Evolutionary conservation across 2,113 vertebrate species (phyloP), one percentile per base, ranked within the genome.

Genomic region (Rafetus swinhoei): DNA sequence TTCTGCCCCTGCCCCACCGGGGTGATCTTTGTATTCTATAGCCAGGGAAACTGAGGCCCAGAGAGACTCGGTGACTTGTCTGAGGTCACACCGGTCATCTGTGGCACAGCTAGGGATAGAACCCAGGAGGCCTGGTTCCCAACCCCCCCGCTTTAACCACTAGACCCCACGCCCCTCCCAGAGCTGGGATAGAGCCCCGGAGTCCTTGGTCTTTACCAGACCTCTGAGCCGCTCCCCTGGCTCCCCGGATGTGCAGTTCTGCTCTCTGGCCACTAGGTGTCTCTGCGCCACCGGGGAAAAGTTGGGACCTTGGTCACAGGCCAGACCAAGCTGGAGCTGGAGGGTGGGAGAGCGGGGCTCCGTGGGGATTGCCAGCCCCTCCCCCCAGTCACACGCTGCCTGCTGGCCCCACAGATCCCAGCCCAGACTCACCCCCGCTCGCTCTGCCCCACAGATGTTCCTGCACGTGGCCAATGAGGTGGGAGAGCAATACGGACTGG

Each of bases 1-100:
- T 45, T 45, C 39, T 45, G 16, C 16, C 9, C 16, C 65, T 35
- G 16, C 57, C 57, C 57, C 57, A n/a, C 15, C 5, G 8, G 32
- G 65, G 32, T 35, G 1, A 1, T 35, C 32, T 19, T 15, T 32
- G 32, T 16, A 35, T 35, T 24, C 3, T 15, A 2, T 11, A 9
- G 27, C 60, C 15, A 15, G n/a, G 32, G 65, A 35, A 69, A 69
- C 65, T 69, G 65, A 69, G 65, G 32, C 32, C 32, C 65, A 19
- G 32, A 21, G 65, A 69, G 65, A 69, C 8, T 35, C 65, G 4
- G 7, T 69, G 65, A 69, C 32, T 35, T 69, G 32, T 16, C 65
- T 9, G 32, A 69, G 18, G 65, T 69, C 32, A 69, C 16, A 8
- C 19, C 8, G 32, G 62, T 29, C 9, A 4, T n/a, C 2, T n/a